These are phyloP conservation scores for Melieria picta DNA, from an alignment of 2,888 invertebrate species.

Conservation along the genomic window DNA sequence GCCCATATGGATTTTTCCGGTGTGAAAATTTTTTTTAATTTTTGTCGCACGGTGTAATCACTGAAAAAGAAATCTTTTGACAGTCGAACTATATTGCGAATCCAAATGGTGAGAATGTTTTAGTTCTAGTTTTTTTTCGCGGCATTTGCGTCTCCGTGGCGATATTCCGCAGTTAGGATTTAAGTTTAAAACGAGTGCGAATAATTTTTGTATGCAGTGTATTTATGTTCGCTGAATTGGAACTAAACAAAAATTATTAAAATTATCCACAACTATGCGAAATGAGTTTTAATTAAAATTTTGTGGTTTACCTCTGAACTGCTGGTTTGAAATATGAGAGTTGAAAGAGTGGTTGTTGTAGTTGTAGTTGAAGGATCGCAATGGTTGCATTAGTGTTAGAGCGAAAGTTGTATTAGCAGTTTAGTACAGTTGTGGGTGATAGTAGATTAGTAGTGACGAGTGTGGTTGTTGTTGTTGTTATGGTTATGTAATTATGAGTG, in stretches of 20 bases:
- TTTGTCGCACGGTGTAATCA: too few species aligned
- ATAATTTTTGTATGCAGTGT: background rate
- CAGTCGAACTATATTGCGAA: too few species aligned
- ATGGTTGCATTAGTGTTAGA: constrained; percentile 17
- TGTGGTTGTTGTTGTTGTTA: constrained; percentile 26
- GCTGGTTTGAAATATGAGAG: constrained; percentile 41
- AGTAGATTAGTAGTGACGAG: too few species aligned
- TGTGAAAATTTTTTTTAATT: too few species aligned
- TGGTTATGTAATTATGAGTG: constrained; percentile 18
- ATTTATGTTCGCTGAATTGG: background rate
- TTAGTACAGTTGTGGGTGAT: constrained; percentile 6
- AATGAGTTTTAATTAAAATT: constrained; percentile 48
- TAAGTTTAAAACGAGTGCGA: too few species aligned
- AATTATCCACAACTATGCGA: constrained; percentile 8
- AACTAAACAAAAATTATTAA: constrained; percentile 5
- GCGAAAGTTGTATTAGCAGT: constrained; percentile 38
- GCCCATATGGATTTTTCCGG: too few species aligned
- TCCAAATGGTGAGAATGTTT: too few species aligned
- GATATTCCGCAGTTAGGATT: too few species aligned
- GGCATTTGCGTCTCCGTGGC: too few species aligned
- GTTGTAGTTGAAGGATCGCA: constrained; percentile 37
- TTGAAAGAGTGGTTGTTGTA: constrained; percentile 37
- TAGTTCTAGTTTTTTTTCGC: too few species aligned
- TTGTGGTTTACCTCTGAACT: constrained; percentile 64
- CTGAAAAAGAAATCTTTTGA: too few species aligned